Conservation (phyloP, 2,888 invertebrate genomes). For the Drosophila siamana region DNA sequence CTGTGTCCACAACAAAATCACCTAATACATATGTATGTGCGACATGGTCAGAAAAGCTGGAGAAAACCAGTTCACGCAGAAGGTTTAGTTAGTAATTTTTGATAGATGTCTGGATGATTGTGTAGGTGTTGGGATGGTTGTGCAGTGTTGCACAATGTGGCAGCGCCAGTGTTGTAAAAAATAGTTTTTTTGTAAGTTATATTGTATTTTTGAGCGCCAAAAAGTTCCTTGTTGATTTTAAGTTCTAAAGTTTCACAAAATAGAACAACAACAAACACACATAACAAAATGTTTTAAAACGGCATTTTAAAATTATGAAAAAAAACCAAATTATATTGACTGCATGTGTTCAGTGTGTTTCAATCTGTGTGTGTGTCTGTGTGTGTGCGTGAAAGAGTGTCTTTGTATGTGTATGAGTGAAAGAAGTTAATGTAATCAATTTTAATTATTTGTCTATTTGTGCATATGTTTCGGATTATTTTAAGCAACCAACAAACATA, state of each 20-base stretch:
- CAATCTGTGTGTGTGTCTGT: slow-evolving; percentile 43
- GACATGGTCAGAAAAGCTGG: slow-evolving; percentile 8
- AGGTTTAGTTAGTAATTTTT: slow-evolving; percentile 46
- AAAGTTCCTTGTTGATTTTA: slow-evolving; percentile 82
- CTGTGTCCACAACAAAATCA: slow-evolving; percentile 43
- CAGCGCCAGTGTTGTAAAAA: slow-evolving; percentile 64
- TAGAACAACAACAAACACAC: slow-evolving; percentile 47
- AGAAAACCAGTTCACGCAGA: slow-evolving; percentile 16
- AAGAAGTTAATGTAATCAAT: slow-evolving; percentile 54
- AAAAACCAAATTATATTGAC: slow-evolving; percentile 50
- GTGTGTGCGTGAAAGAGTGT: slow-evolving; percentile 41
- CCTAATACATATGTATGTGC: slow-evolving; percentile 23
- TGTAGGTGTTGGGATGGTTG: slow-evolving; percentile 46
- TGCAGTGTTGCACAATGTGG: slow-evolving; percentile 41
- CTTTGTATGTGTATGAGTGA: slow-evolving; percentile 34
- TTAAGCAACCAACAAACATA: slow-evolving; percentile 52
- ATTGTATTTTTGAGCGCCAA: slow-evolving; percentile 81
- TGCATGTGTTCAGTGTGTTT: slow-evolving; percentile 79
- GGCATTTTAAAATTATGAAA: slow-evolving; percentile 70
- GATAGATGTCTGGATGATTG: slow-evolving; percentile 40
- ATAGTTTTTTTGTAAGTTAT: slow-evolving; percentile 70
- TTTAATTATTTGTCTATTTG: slow-evolving; percentile 72
- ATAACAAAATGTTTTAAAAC: slow-evolving; percentile 73
- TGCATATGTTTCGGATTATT: slow-evolving; percentile 68
- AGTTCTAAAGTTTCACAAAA: slow-evolving; percentile 74